Conservation (phyloP, 2,797 vertebrate genomes). For the Phrynocephalus vlangalii region DNA sequence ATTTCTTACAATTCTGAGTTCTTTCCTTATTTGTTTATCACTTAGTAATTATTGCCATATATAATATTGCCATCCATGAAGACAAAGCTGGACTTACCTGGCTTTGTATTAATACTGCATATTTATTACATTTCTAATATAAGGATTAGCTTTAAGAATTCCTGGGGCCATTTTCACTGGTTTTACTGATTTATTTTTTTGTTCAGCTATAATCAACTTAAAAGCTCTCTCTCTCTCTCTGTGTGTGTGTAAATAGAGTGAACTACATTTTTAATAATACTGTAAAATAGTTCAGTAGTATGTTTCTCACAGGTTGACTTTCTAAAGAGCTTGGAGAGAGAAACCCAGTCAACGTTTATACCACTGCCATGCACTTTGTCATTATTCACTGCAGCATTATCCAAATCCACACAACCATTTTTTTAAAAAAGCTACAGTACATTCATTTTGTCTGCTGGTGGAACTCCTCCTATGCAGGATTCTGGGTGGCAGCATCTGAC, state of each 20-base stretch:
- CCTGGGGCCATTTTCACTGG: background rate
- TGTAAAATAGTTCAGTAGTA: background rate
- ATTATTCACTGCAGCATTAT: background rate
- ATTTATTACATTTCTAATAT: background rate
- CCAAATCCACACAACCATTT: constrained; percentile 35
- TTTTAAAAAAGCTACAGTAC: constrained; percentile 26
- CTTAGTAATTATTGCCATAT: background rate
- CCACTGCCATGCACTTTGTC: constrained; percentile 11
- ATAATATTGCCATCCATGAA: background rate
- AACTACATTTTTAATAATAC: background rate
- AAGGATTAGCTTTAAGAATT: background rate
- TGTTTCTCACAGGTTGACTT: background rate
- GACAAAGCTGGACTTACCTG: background rate
- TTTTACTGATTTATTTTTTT: background rate
- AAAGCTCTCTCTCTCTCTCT: too few species aligned
- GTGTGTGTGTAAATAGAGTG: background rate
- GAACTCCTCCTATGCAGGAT: constrained; percentile 75
- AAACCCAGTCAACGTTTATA: background rate
- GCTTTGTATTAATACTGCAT: background rate
- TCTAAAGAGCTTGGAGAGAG: background rate
- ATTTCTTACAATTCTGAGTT: background rate
- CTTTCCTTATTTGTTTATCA: background rate
- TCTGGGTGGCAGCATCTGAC: constrained; percentile 85
- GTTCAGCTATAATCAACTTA: background rate
- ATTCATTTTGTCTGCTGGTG: constrained; percentile 56